Evolutionary conservation across 2,888 invertebrate genomes (phyloP), one percentile per base, ranked within the genome.

Genomic region (Omphaloscelis lunosa): DNA sequence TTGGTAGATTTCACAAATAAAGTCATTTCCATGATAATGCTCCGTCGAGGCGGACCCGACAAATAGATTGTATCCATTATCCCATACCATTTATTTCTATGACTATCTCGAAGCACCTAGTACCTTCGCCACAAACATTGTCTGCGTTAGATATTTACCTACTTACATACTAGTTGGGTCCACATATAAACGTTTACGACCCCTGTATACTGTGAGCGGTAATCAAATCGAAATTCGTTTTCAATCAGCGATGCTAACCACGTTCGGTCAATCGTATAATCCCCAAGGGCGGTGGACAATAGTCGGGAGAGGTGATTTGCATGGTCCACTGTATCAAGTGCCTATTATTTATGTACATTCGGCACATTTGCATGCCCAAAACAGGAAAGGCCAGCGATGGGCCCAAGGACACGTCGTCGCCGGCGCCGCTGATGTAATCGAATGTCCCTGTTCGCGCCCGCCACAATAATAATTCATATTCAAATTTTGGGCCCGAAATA

Each of bases 221-320:
- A 92, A 90, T 91, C 92, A 90, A 93, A 94, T 92, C 93, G 91
- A 94, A 95, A 94, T 94, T 93, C 89, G 92, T 92, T 93, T 92
- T 88, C 91, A 91, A 95, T 96, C 92, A 93, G 84, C 80, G 84
- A 96, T 95, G 93, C 95, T 86, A 83, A 87, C 90, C 96, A 94
- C 95, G 96, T 95, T 82, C 90, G 89, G 90, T 89, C 91, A 90
- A 88, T 89, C 91, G 93, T 92, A 93, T 94, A 94, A 95, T 93
- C 94, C 92, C 92, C 95, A 95, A 95, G 94, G 95, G 94, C 95
- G 92, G 89, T 88, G 91, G 93, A 96, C 96, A 96, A 96, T 96
- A 93, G 95, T 92, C 92, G 90, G 91, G 94, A 94, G 95, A 95
- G 91, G 92, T 92, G 91, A 95, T 96, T 95, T 94, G 95, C 94